Evolutionary conservation across 23 tunicate species (phyloP), one percentile per base, ranked within the genome.

Genomic region (Halocynthia roretzi): DNA sequence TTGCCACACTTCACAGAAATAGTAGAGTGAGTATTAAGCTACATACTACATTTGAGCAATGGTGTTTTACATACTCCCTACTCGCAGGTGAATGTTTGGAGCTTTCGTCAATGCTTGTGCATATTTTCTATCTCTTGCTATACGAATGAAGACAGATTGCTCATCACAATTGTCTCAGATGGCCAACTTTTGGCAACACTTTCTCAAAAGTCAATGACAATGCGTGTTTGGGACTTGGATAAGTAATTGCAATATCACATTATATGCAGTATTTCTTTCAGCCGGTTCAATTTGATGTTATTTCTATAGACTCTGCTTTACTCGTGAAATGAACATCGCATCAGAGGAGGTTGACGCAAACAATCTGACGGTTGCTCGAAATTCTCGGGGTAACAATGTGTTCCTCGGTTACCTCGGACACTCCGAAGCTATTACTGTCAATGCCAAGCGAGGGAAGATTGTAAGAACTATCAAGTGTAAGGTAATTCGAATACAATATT

Each of bases 181-280:
- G 87, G 87, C 6, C 80, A 64, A 51, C 64, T 82, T 2, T 70
- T 92, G 53, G 85, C 84, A 12, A 62, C 86, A 7, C 31, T 82
- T 10, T 73, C 56, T 50, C 54, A 80, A 52, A 6, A 52, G 11
- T 11, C 73, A 19, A 72, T 79, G 61, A 70, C 53, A 17, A 74
- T 92, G 69, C 74, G 82, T 82, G 87, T 82, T 8, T 92, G 98
- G 98, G 85, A 83, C 52, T 53, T 92, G 66, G 86, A 92, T 65
- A 92, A 83, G 98, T 31, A 31, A 31, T 31, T 31, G 44, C 44
- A 31, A 31, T 31, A 31, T 31, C 44, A 1, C 44, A 31, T 31
- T 31, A 4, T 31, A 0, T 31, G 44, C 44, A 31, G 44, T 31
- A 31, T 31, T 31, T 31, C 44, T 31, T 31, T 31, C 44, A 31